Evolutionary conservation across 2,113 vertebrate species (phyloP).

Genomic region (Macquaria ambigua): DNA sequence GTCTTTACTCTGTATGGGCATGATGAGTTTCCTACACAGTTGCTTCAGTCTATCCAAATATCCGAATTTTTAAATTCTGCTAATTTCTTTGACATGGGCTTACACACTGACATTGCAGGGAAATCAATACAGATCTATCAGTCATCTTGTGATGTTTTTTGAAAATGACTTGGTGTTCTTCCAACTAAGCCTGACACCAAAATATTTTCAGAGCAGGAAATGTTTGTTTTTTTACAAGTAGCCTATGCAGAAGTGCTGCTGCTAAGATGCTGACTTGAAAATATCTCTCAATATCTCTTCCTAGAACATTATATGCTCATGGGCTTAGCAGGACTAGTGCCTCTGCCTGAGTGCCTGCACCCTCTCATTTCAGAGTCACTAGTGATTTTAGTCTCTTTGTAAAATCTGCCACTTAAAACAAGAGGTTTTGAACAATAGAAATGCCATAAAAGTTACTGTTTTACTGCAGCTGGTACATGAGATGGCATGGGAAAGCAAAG

Average conservation of each 20-base stretch:
- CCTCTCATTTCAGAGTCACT: not conserved
- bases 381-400: not conserved
- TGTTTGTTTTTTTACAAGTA: not conserved
- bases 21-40: not conserved
- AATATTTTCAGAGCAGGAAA: slow-evolving; percentile 24
- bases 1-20: too few relatives aligned
- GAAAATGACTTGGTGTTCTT: slow-evolving; percentile 1
- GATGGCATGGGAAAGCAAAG: not conserved
- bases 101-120: not conserved
- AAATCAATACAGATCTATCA: not conserved
- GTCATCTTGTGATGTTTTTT: not conserved
- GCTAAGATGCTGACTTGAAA: not conserved
- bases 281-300: slow-evolving; percentile 22
- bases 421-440: not conserved
- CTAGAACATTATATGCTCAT: not conserved
- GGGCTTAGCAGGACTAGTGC: not conserved
- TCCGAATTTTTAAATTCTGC: too few relatives aligned
- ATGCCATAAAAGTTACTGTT: not conserved
- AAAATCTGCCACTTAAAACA: not conserved
- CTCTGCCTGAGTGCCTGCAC: not conserved
- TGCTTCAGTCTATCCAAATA: not conserved
- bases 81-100: too few relatives aligned
- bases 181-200: slow-evolving; percentile 9
- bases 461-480: not conserved
- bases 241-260: slow-evolving; percentile 4